These are phyloP conservation scores for Drosophila yooni DNA, from an alignment of 2,888 invertebrate genomes.

Conservation along the genomic window DNA sequence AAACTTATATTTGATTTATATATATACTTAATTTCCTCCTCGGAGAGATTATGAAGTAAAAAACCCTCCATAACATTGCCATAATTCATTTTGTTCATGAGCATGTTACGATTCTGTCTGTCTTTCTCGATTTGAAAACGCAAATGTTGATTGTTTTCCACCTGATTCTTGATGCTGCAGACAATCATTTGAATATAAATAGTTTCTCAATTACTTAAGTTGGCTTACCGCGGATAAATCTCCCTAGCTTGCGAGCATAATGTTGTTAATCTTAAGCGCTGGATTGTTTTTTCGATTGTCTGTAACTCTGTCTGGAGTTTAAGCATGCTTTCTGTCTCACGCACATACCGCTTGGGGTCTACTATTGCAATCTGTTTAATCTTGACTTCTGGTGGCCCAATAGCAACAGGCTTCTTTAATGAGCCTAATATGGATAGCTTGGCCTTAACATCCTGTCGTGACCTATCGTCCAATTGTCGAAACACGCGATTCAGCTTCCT, in stretches of 20 bases:
- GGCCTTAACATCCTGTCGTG: conserved; percentile 65
- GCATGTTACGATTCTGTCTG: conserved; percentile 58
- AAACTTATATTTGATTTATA: not conserved
- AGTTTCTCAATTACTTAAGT: rapidly evolving
- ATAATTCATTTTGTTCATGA: conserved; percentile 69
- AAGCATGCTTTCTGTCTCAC: conserved; percentile 83
- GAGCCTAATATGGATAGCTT: conserved; percentile 72
- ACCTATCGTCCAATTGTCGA: conserved; percentile 70
- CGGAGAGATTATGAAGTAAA: conserved; percentile 79
- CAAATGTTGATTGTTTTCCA: conserved; percentile 77
- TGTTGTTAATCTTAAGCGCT: conserved; percentile 80
- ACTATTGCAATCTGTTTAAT: not conserved
- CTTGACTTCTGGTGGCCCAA: conserved; percentile 10
- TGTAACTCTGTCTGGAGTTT: conserved; percentile 73
- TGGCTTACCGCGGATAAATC: conserved; percentile 80
- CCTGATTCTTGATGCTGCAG: conserved; percentile 76
- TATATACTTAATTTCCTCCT: conserved; percentile 80
- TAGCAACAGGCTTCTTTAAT: conserved; percentile 55
- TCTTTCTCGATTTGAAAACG: conserved; percentile 67
- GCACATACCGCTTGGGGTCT: conserved; percentile 76
- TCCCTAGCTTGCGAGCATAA: conserved; percentile 81
- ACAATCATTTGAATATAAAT: not conserved
- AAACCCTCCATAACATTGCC: conserved; percentile 68
- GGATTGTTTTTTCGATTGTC: conserved; percentile 78
- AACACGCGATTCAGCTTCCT: conserved; percentile 73